Conservation (phyloP, 2,888 invertebrate genomes). For the Acrobeloides nanus region DNA sequence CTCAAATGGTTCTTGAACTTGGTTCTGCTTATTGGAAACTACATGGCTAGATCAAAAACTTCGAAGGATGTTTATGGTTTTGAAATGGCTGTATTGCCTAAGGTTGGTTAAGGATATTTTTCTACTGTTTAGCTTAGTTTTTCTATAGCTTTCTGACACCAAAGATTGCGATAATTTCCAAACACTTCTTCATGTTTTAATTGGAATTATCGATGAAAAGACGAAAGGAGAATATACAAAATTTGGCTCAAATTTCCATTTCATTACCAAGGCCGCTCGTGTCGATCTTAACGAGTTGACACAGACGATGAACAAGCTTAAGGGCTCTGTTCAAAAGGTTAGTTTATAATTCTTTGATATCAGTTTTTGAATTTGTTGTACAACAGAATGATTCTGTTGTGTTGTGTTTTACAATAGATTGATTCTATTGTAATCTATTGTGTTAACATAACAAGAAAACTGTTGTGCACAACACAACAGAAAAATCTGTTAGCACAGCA, state of each 20-base stretch:
- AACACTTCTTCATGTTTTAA: conserved; percentile 83
- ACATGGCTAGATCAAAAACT: conserved; percentile 88
- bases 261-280: conserved; percentile 14
- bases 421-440: no score
- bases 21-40: conserved; percentile 82
- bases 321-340: not conserved
- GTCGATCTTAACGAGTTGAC: conserved; percentile 12
- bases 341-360: no score
- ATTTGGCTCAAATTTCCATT: conserved; percentile 9
- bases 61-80: conserved; percentile 76
- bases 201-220: conserved; percentile 76
- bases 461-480: no score
- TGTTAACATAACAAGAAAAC: no score
- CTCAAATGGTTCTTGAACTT: conserved; percentile 81
- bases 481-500: no score
- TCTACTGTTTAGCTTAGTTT: not conserved
- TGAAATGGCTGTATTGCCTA: conserved; percentile 87
- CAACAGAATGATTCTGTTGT: no score
- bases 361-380: no score
- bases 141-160: conserved; percentile 57
- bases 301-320: conserved; percentile 3
- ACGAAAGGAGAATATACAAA: conserved; percentile 56
- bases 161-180: conserved; percentile 85
- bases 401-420: no score
- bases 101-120: conserved; percentile 61